Base-by-base conservation (phyloP, 2,888 invertebrate genomes). In the Meghimatium bilineatum region DNA sequence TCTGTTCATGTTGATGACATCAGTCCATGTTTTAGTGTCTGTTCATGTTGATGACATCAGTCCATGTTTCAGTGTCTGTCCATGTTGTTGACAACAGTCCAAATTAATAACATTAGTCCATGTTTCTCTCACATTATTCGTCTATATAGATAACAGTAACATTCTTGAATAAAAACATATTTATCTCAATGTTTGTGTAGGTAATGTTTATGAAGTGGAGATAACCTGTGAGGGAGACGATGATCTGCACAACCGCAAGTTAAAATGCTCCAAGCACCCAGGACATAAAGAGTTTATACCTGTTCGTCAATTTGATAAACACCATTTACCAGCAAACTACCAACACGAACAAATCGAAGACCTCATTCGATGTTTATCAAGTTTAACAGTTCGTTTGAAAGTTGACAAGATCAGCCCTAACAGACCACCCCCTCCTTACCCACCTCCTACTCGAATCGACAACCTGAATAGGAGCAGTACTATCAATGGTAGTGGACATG, bases 271-370 rank as follows among this genome's bases (percentile, higher is more conserved):
- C 12, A 72, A 72, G 17, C 6, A 72, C 17, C 72, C 72, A 44
- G 44, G n/a, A 14, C 72, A 72, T n/a, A n/a, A 10, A 26, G 17
- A 72, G 5, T 72, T 72, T 49, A 72, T 72, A 12, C 72, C 72
- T 44, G 29, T 72, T 12, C 8, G 1, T 12, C 14, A 44, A 17
- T 72, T 72, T n/a, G 5, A 10, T 3, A n/a, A n/a, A n/a, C 5
- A 44, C 5, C 72, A 72, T 72, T 44, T 72, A 29, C 72, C 72
- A n/a, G 12, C 44, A 23, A 6, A 17, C 1, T 72, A 72, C 29
- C 38, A 14, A 8, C 12, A 72, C n/a, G 12, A 72, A 1, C 12
- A 14, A 8, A 49, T 72, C 8, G 44, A 29, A 44, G 44, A 44
- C 26, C 29, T 72, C 23, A 26, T 72, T 0, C 38, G n/a, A 14